Evolutionary conservation across 2,797 vertebrate genomes (phyloP), one percentile per base, ranked within the genome.

Genomic region (Cirrhinus molitorella): DNA sequence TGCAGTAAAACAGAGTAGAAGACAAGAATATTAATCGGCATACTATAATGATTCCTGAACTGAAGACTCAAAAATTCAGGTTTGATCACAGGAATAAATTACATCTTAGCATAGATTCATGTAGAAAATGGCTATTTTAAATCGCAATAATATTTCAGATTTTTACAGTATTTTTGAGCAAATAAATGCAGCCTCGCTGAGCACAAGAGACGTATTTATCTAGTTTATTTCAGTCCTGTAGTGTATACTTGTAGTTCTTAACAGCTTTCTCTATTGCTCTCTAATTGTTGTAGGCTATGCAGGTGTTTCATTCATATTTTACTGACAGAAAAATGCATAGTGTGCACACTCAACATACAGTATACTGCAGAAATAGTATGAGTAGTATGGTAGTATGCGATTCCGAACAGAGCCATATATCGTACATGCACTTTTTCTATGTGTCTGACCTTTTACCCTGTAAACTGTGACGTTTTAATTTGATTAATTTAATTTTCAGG

Each of bases 401-500:
- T 57, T 80, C 65, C 37, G 16, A 80, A 80, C 66, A 17, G 12
- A 68, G 65, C 5, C 34, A 9, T 55, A 55, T 25, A 70, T 59
- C 57, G 47, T 57, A 80, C 0, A 16, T 80, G 79, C 79, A 80
- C 79, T 71, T 57, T 80, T 57, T 21, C 5, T 7, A 13, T n/a
- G 47, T n/a, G 14, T 55, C 49, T 55, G 34, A 43, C 78, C 31
- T 70, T 63, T 57, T 59, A 31, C 17, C 51, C 23, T 45, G 49
- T 70, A 13, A 80, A 28, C 66, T 61, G 55, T 47, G 67, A 72
- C 5, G 9, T 68, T 68, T n/a, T 31, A 28, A 16, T 47, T 80
- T 11, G 23, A 71, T n/a, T 2, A 9, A 40, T 68, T 43, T 14
- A 21, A 23, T 37, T 53, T 12, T 57, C n/a, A 25, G 67, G 16